Base-by-base conservation (phyloP, 1,140 invertebrate species). In the Oryctes rhinoceros region DNA sequence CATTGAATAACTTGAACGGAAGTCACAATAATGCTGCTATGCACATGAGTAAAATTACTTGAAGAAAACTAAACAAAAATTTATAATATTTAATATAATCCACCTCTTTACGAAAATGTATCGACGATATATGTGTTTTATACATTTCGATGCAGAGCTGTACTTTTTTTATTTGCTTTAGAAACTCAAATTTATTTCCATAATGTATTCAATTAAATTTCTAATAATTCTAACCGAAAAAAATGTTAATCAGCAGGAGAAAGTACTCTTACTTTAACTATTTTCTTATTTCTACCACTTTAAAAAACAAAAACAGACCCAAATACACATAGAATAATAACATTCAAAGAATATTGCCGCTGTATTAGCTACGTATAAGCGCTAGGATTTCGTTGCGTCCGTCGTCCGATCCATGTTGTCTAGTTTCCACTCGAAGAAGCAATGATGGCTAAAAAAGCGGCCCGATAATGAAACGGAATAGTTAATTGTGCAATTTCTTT, bases 131-230 rank as follows among this genome's bases (percentile, higher is more conserved):
- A 39, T 10, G 39, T 44, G 1, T 10, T 44, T 44, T 44, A 30
- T 30, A 30, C 24, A 30, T 30, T 30, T 30, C 2, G 24, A 2
- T 44, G 39, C 39, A 7, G 5, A 44, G 39, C 39, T 44, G 39
- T 44, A 44, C 5, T 10, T 44, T 44, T 10, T 44, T 44, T 44
- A 10, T 5, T 10, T 5, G 39, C 5, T 44, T 44, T 44, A 10
- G 9, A 10, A 44, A 44, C 9, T 44, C 9, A 44, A 44, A 44
- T 59, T 59, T 15, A 59, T 59, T 59, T 59, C 6, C 53, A 59
- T n/a, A n/a, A 59, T 20, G 15, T 7, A 59, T 59, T 59, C 53
- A 59, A 59, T 59, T 59, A 59, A 59, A 59, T 59, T 59, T 59
- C 53, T 59, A 59, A 59, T 59, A 59, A n/a, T 59, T 59, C 15